Conservation (phyloP, 2,113 vertebrate species). For the Cichladusa arquata region DNA sequence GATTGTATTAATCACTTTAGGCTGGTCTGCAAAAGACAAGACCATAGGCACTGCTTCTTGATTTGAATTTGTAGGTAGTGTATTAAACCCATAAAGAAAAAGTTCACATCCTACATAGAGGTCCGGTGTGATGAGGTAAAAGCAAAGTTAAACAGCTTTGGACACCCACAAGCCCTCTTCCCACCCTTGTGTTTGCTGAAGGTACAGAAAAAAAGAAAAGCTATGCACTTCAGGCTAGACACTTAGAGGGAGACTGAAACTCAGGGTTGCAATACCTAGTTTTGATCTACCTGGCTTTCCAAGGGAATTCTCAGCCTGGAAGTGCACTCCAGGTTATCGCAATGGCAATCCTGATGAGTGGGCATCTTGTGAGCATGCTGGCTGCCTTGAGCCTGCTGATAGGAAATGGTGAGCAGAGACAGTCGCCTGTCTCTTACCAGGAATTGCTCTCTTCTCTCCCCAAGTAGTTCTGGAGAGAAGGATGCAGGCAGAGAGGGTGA, state of each 20-base stretch:
- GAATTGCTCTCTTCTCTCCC: not conserved
- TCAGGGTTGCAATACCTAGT: not conserved
- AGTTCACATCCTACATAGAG: not conserved
- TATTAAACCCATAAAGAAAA: not conserved
- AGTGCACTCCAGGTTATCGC: fast-evolving
- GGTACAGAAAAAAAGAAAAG: not conserved
- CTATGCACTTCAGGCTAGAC: not conserved
- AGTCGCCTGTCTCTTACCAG: not conserved
- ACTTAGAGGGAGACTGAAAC: not conserved
- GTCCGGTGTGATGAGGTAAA: not conserved
- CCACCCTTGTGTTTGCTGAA: not conserved
- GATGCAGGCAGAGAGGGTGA: not conserved
- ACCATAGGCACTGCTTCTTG: not conserved
- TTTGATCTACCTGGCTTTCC: not conserved
- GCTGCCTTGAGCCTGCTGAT: not conserved
- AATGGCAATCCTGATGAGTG: not conserved
- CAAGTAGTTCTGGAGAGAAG: not conserved
- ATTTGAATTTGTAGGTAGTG: not conserved
- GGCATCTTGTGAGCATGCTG: not conserved
- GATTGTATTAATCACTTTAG: not conserved
- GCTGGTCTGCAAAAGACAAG: not conserved
- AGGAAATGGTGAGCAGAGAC: not conserved
- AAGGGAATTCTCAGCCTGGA: not conserved
- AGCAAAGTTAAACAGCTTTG: not conserved
- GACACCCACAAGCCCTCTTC: not conserved